Percentiles rank a stretch among this genome's conserved stretches.
Evolutionary conservation across 2,888 invertebrate genomes (phyloP).

Genomic region (Trisateles emortualis): DNA sequence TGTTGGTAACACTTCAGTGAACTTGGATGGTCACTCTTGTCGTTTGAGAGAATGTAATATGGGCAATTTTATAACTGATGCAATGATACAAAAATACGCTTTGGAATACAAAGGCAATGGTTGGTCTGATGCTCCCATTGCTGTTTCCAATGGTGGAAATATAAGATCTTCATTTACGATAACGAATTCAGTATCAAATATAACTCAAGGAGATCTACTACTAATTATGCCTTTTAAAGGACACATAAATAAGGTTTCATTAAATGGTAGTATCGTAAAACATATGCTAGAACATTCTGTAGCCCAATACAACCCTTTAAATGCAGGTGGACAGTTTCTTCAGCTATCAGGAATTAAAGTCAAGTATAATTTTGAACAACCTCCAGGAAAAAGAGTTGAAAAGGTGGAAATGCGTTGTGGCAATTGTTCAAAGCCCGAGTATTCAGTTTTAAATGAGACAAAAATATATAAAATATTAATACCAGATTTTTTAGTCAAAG

Average conservation of each 20-base stretch:
- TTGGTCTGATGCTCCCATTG: constrained; percentile 93
- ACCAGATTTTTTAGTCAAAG: constrained; percentile 88
- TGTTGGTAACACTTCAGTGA: constrained; percentile 91
- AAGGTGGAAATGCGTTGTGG: constrained; percentile 89
- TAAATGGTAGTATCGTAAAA: constrained; percentile 89
- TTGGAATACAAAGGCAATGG: constrained; percentile 75
- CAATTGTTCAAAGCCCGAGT: constrained; percentile 88
- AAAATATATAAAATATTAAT: constrained; percentile 89
- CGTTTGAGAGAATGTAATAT: constrained; percentile 93
- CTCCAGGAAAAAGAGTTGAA: constrained; percentile 88
- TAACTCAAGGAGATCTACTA: constrained; percentile 91
- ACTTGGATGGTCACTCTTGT: constrained; percentile 90
- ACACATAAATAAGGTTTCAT: constrained; percentile 87
- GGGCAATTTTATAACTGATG: constrained; percentile 93
- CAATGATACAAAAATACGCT: constrained; percentile 89
- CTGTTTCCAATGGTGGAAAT: constrained; percentile 91
- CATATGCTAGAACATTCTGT: constrained; percentile 91
- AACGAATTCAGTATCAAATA: constrained; percentile 62
- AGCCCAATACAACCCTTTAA: constrained; percentile 66
- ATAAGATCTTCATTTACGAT: constrained; percentile 89
- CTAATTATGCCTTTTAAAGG: constrained; percentile 93
- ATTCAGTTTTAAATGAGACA: constrained; percentile 81
- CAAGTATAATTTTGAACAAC: constrained; percentile 88
- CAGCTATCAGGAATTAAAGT: constrained; percentile 93
- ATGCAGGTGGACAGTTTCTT: constrained; percentile 91